Evolutionary conservation across 2,797 vertebrate genomes (phyloP), one percentile per base, ranked within the genome.

Genomic region (Kryptopterus vitreolus): DNA sequence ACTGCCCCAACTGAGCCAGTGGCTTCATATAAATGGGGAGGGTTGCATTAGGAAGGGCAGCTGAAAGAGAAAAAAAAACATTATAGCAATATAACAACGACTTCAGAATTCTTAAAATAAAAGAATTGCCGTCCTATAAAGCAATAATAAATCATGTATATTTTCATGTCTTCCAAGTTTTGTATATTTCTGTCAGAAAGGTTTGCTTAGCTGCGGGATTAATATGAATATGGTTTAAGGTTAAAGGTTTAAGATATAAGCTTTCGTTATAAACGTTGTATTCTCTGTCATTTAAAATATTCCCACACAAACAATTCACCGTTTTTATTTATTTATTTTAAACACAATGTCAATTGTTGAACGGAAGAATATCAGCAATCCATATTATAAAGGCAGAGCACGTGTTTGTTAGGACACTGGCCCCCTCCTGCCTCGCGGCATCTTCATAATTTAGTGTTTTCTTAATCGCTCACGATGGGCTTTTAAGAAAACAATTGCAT

Each of bases 401-500:
- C 59, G 33, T 59, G 22, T 74, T 26, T 20, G n/a, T 66, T 61
- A 46, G 77, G 53, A 57, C 48, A 75, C 33, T 29, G 76, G 4
- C 43, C 43, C 48, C 33, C 26, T 52, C 11, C 35, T 69, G 35
- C 13, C 58, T 53, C 57, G 15, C 35, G 43, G 58, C 73, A 53
- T 75, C 70, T 61, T 38, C 72, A 78, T 87, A 80, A 87, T 88
- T 81, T 63, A 80, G 66, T 76, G 84, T 73, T 84, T 88, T 75
- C 82, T 82, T 87, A 88, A 89, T 86, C 76, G 74, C 74, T 82
- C 69, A 75, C 68, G 77, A 79, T 87, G 83, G 77, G 78, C 84
- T 87, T 86, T 81, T 87, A 86, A 86, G 33, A 84, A 86, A 82
- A 81, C 83, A 85, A 81, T 81, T 81, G 82, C 80, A 83, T 85